These are phyloP conservation scores for Melipona beecheii DNA, from an alignment of 2,888 invertebrate species.

Conservation along the genomic window DNA sequence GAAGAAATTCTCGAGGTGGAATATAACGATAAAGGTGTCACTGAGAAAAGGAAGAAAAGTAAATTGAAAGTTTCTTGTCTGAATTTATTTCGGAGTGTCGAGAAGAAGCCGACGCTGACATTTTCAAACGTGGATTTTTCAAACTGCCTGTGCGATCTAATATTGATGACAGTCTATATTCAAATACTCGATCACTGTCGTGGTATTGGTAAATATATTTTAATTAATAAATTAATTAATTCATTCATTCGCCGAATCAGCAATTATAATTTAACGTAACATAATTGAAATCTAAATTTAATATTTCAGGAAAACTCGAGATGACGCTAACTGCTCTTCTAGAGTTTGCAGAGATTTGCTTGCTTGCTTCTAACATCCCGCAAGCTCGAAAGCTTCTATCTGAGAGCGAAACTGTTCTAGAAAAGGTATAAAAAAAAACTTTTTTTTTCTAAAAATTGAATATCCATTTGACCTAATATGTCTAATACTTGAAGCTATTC, in stretches of 20 bases:
- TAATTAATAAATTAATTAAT: background rate
- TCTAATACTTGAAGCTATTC: constrained; percentile 39
- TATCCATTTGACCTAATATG: no score
- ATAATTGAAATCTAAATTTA: background rate
- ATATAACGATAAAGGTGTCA: background rate
- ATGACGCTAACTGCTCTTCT: constrained; percentile 86
- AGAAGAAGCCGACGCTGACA: constrained; percentile 77
- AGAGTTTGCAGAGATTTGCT: constrained; percentile 86
- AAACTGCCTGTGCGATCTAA: constrained; percentile 86
- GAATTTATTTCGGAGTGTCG: constrained; percentile 37
- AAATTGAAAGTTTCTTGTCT: constrained; percentile 23
- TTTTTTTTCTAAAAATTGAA: background rate
- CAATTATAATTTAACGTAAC: background rate
- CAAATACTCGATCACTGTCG: constrained; percentile 87
- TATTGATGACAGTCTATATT: constrained; percentile 86
- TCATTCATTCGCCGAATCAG: background rate
- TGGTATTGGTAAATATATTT: constrained; percentile 85
- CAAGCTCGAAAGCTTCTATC: constrained; percentile 86
- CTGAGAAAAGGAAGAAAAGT: background rate
- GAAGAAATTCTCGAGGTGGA: no score
- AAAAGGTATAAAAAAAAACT: constrained; percentile 60
- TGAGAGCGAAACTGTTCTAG: constrained; percentile 83
- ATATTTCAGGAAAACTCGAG: constrained; percentile 82
- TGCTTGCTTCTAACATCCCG: constrained; percentile 86
- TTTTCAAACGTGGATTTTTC: constrained; percentile 86